Evolutionary conservation across 2,888 invertebrate species (phyloP).

Genomic region (Agrotis ipsilon): DNA sequence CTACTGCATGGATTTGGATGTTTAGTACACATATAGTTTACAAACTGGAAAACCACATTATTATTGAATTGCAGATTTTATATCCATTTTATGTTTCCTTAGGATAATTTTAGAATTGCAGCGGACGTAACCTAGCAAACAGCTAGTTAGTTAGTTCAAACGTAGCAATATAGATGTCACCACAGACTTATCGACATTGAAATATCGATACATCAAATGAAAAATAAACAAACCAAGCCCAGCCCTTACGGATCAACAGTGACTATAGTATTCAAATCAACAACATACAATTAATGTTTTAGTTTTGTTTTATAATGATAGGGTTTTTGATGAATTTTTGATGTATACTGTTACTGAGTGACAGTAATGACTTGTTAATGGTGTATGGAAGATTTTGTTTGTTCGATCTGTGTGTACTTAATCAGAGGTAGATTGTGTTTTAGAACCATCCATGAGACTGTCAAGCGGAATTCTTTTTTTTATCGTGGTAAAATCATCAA

Average conservation of each 20-base stretch:
- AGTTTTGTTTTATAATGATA: conserved; percentile 51
- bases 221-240: background rate
- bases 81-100: background rate
- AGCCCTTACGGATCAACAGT: conserved; percentile 18
- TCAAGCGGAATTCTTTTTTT: too few species aligned
- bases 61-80: background rate
- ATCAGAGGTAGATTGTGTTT: too few species aligned
- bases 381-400: conserved; percentile 27
- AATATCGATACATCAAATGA: conserved; percentile 5
- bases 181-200: background rate
- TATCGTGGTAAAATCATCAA: too few species aligned
- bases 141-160: background rate
- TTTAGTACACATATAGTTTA: too few species aligned
- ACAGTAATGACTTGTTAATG: conserved; percentile 51
- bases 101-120: too few species aligned
- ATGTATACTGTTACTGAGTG: conserved; percentile 19
- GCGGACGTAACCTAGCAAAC: too few species aligned
- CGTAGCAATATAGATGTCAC: background rate
- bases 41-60: too few species aligned
- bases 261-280: conserved; percentile 19
- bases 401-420: background rate
- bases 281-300: conserved; percentile 46
- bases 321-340: conserved; percentile 36
- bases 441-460: too few species aligned
- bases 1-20: too few species aligned